phyloP scores from a whole-genome alignment of 2,113 vertebrate genomes.

The Damaliscus lunatus region DNA sequence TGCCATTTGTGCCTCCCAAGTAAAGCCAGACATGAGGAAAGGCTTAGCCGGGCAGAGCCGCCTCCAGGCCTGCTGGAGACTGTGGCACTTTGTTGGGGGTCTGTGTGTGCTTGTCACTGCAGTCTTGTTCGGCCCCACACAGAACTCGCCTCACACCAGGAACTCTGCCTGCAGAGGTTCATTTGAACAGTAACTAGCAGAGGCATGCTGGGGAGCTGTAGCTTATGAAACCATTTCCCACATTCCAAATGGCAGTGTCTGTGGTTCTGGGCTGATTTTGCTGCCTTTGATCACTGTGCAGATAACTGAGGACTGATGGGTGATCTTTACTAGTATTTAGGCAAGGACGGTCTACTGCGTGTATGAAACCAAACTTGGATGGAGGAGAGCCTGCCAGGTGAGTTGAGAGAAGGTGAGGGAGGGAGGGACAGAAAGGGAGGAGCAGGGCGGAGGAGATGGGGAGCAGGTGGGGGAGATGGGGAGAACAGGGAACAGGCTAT shows the following conservation, averaged over 20 bases:
- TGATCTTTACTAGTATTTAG: neutral
- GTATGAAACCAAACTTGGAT: neutral
- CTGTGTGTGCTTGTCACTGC: neutral
- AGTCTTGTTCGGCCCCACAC: rapidly evolving
- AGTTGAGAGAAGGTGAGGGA: neutral
- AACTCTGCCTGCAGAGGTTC: neutral
- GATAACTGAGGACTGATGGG: neutral
- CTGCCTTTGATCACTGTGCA: neutral
- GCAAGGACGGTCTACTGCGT: neutral
- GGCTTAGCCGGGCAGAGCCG: neutral
- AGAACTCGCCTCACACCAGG: neutral
- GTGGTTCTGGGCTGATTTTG: neutral
- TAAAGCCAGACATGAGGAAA: neutral
- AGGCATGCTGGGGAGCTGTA: neutral
- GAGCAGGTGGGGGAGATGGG: rapidly evolving
- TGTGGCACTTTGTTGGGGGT: too few species aligned
- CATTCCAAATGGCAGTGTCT: neutral
- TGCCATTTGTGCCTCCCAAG: neutral
- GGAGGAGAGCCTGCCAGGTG: neutral
- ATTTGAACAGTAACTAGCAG: too few species aligned
- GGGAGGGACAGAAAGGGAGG: too few species aligned
- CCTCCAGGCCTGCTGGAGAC: neutral
- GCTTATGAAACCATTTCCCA: neutral
- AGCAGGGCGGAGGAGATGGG: neutral
- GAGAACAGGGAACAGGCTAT: neutral